Evolutionary conservation across 2,888 invertebrate genomes (phyloP).

Genomic region (Acleris sparsana): DNA sequence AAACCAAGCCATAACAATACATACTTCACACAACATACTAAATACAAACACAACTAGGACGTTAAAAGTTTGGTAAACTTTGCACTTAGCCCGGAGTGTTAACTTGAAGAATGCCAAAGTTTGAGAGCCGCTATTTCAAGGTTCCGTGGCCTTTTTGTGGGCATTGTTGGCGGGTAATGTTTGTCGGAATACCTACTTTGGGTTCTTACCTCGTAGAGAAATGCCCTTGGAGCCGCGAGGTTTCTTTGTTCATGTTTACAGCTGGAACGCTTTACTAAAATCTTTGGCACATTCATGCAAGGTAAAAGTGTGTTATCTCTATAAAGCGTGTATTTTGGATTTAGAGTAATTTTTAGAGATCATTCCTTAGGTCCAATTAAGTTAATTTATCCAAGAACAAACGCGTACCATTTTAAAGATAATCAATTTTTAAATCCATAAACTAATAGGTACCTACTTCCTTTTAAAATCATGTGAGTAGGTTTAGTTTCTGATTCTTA

Average conservation of each 20-base stretch:
- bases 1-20: conserved; percentile 27
- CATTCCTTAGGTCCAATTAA: too few species aligned
- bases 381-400: too few species aligned
- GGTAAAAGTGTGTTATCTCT: too few species aligned
- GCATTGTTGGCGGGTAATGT: conserved; percentile 28
- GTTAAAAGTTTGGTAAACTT: conserved; percentile 43
- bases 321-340: too few species aligned
- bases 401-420: too few species aligned
- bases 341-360: too few species aligned
- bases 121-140: conserved; percentile 40
- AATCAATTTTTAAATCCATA: too few species aligned
- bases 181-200: conserved; percentile 8
- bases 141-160: conserved; percentile 39
- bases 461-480: too few species aligned
- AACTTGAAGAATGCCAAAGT: conserved; percentile 50
- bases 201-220: conserved; percentile 2
- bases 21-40: conserved; percentile 29
- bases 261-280: not conserved
- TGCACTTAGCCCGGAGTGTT: conserved; percentile 45
- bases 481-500: too few species aligned
- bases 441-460: too few species aligned
- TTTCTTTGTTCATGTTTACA: not conserved
- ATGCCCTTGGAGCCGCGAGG: not conserved
- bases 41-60: conserved; percentile 34
- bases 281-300: too few species aligned